These are phyloP conservation scores for Acanthurus lineatus DNA, from an alignment of 2,797 vertebrate genomes.

Conservation along the genomic window DNA sequence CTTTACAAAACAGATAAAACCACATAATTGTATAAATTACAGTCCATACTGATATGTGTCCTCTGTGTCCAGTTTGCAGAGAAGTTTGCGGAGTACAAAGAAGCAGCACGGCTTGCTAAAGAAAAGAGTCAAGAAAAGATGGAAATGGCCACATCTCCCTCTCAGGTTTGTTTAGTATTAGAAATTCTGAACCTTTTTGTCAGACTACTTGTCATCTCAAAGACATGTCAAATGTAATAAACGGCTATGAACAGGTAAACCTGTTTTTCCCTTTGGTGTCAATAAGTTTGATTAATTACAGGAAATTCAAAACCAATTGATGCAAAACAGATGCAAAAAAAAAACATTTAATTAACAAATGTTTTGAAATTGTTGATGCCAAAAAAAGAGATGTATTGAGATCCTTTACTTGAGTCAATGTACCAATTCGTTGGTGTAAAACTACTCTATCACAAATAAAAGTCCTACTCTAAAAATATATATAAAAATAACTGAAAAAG, in stretches of 20 bases:
- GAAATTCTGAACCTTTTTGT: background rate
- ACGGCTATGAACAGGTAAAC: slow-evolving; percentile 1
- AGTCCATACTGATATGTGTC: slow-evolving; percentile 33
- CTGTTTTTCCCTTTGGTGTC: background rate
- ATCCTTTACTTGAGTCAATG: too few relatives aligned
- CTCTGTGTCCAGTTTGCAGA: slow-evolving; percentile 94
- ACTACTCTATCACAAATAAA: too few relatives aligned
- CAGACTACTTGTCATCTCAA: background rate
- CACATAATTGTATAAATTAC: slow-evolving; percentile 32
- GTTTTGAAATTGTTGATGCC: background rate
- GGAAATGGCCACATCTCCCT: slow-evolving; percentile 97
- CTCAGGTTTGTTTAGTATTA: slow-evolving; percentile 87
- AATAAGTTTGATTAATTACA: background rate
- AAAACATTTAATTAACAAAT: background rate
- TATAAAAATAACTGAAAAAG: too few relatives aligned
- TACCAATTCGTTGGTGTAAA: too few relatives aligned
- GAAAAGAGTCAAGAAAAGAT: slow-evolving; percentile 99
- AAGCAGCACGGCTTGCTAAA: slow-evolving; percentile 96
- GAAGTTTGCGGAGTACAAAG: slow-evolving; percentile 99
- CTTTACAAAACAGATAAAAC: slow-evolving; percentile 54
- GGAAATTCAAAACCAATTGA: background rate
- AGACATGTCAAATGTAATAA: background rate
- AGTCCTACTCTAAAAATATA: too few relatives aligned
- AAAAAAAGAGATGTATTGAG: background rate
- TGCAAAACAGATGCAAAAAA: background rate